Evolutionary conservation across 2,888 invertebrate genomes (phyloP), one percentile per base, ranked within the genome.

Genomic region (Heliconius hortense): DNA sequence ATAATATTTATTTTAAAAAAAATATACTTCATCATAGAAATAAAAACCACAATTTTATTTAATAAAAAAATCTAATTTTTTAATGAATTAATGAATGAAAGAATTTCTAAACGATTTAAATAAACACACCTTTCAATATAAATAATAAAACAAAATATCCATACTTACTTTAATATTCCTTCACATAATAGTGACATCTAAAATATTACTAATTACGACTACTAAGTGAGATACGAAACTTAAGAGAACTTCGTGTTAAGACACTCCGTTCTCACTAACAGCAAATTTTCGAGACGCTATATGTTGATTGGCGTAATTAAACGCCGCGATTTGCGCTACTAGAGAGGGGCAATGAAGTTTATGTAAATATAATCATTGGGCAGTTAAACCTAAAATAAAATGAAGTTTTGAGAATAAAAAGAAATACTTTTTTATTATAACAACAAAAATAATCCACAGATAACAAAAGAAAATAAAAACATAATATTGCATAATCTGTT

Each of bases 81-180:
- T 10, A 35, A 31, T 48, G 18, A 48, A 48, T 21, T 2, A 21
- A 48, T 2, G 18, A 48, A 18, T 7, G 7, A 7, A 48, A 18
- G 48, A 48, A 48, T 18, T 18, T 18, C 4, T 15, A 18, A 18
- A 18, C 15, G 4, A 13, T n/a, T 35, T 31, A 56, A 35, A 56
- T 31, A 8, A 64, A 67, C 56, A 68, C 60, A 63, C 72, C 60
- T 74, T 66, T 18, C 48, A 18, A 48, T 76, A 56, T 21, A 73
- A 66, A 68, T 18, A 26, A 26, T 26, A 53, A 48, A 28, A 31
- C 28, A 13, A 31, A 48, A 68, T 26, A 15, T 26, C 60, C 26
- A 53, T 28, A 48, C 68, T 28, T 28, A 68, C 24, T 18, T 43
- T 28, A 67, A 63, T 68, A 53, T 53, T 56, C 24, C 31, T 31